Percentiles rank a stretch among this genome's conserved stretches.
phyloP scores from a whole-genome alignment of 1,140 invertebrate species.

The Babylonia areolata region DNA sequence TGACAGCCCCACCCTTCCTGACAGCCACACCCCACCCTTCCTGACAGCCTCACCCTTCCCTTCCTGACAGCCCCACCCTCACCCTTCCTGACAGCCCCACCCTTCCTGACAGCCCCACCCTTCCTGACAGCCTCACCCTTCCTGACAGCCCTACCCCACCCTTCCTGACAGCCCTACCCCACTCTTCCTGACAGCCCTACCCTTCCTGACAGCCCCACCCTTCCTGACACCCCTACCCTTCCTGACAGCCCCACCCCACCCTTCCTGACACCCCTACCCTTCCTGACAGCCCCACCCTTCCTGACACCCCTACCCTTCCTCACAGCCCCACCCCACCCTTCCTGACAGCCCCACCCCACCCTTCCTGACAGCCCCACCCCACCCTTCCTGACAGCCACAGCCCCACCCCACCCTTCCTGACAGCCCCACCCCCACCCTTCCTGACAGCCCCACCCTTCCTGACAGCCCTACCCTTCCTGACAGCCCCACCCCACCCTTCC shows the following conservation, averaged over 20 bases:
- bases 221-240: not conserved
- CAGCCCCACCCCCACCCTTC: not conserved
- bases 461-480: not conserved
- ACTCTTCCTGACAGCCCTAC: not conserved
- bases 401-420: not conserved
- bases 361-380: not conserved
- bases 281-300: not conserved
- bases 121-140: not conserved
- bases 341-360: not conserved
- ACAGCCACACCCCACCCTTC: no score
- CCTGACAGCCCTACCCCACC: not conserved
- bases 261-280: not conserved
- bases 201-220: not conserved
- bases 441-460: not conserved
- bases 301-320: not conserved
- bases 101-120: not conserved
- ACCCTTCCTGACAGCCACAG: not conserved
- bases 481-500: not conserved
- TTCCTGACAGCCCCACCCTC: not conserved
- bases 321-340: not conserved
- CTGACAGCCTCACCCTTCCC: not conserved
- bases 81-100: not conserved
- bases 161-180: not conserved
- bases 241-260: not conserved
- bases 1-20: no score